These are phyloP conservation scores for Anguilla megastoma DNA, from an alignment of 2,797 vertebrate species.

Conservation along the genomic window DNA sequence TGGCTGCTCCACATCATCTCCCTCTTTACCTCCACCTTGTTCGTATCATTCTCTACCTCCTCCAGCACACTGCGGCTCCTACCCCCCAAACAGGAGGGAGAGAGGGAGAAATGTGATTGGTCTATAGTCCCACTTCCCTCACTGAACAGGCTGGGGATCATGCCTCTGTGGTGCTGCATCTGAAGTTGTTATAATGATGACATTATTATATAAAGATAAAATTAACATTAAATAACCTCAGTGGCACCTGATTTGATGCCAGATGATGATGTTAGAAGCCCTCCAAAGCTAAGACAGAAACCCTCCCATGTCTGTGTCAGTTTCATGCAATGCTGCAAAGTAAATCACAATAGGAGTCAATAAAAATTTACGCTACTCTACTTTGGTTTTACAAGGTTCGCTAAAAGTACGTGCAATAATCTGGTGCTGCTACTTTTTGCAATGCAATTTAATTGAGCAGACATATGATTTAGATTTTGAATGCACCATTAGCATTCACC, in stretches of 20 bases:
- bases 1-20: conserved; percentile 72
- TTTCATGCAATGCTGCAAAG: too few relatives aligned
- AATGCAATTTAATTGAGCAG: background rate
- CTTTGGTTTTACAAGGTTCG: too few relatives aligned
- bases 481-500: too few relatives aligned
- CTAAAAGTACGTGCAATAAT: background rate
- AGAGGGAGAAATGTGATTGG: background rate
- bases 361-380: too few relatives aligned
- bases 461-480: too few relatives aligned
- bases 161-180: too few relatives aligned
- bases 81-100: conserved; percentile 15
- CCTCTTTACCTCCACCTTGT: conserved; percentile 65
- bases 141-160: background rate
- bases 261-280: too few relatives aligned
- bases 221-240: background rate
- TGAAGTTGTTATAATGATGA: too few relatives aligned
- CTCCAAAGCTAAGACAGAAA: too few relatives aligned
- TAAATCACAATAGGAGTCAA: too few relatives aligned
- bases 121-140: background rate
- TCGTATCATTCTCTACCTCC: conserved; percentile 54
- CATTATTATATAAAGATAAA: background rate
- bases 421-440: background rate
- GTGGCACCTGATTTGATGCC: background rate
- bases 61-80: conserved; percentile 41
- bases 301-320: too few relatives aligned